These are phyloP conservation scores for Stigmatopora argus DNA, from an alignment of 2,113 vertebrate species.

Conservation along the genomic window DNA sequence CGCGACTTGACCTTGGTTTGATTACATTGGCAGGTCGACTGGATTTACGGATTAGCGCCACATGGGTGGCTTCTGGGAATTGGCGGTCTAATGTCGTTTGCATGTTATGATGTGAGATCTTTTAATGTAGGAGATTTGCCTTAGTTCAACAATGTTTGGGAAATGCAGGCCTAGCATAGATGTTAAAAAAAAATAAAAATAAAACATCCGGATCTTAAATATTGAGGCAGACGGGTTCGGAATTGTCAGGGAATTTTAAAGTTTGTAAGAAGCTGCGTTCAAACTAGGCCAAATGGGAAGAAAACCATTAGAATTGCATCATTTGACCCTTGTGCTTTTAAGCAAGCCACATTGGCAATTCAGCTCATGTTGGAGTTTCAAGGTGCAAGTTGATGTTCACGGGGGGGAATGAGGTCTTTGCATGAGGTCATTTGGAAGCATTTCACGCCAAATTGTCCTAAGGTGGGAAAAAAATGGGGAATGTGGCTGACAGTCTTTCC, in stretches of 20 bases:
- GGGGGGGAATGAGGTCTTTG: background rate
- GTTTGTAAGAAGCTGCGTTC: no score
- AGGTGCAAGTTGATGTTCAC: background rate
- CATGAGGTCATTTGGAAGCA: slow-evolving; percentile 36
- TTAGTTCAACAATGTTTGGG: no score
- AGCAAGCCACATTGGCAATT: background rate
- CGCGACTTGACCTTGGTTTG: background rate
- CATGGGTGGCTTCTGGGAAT: background rate
- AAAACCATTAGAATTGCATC: background rate
- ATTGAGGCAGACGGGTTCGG: no score
- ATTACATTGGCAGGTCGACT: background rate
- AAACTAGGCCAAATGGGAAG: background rate
- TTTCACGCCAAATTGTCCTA: slow-evolving; percentile 42
- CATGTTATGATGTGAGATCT: background rate
- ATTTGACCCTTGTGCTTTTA: background rate
- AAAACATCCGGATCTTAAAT: no score
- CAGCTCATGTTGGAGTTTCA: slow-evolving; percentile 10
- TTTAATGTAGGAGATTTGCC: no score
- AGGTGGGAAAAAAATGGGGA: slow-evolving; percentile 15
- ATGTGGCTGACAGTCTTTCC: slow-evolving; percentile 46
- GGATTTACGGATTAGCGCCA: background rate
- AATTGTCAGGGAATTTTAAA: no score
- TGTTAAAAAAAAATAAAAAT: no score
- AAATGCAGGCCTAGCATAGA: no score
- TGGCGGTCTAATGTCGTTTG: background rate